Conservation (phyloP, 2,113 vertebrate species). For the Erpornis zantholeuca region DNA sequence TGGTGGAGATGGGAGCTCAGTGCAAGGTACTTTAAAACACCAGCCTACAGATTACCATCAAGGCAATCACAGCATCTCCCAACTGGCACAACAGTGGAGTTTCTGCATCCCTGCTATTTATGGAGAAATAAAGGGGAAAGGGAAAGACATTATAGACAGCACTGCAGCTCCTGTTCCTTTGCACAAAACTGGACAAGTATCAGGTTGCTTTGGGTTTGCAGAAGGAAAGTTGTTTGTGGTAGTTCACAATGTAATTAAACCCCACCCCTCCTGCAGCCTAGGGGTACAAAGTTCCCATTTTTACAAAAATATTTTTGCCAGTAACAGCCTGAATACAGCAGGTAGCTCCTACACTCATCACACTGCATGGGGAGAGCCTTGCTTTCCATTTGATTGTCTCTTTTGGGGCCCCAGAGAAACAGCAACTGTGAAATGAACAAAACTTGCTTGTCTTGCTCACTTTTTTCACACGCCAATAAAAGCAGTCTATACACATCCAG, state of each 20-base stretch:
- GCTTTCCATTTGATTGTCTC: background rate
- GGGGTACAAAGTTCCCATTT: background rate
- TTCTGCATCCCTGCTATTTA: background rate
- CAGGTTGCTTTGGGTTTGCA: background rate
- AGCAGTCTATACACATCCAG: background rate
- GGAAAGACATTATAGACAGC: background rate
- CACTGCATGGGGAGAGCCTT: background rate
- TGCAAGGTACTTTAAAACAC: background rate
- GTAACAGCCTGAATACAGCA: background rate
- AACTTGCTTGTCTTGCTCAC: background rate
- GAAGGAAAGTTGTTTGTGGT: background rate
- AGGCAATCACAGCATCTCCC: background rate
- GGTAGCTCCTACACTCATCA: fast-evolving
- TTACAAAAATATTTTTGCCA: background rate
- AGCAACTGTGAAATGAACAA: background rate
- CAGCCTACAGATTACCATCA: background rate
- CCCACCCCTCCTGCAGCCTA: background rate
- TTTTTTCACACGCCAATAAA: background rate
- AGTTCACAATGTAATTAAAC: background rate
- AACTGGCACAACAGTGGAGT: fast-evolving
- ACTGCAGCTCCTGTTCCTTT: background rate
- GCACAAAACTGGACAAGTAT: fast-evolving
- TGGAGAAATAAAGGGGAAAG: background rate
- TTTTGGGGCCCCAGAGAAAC: background rate
- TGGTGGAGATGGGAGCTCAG: background rate